phyloP scores from a whole-genome alignment of 2,113 vertebrate genomes.

The Pedionomus torquatus region DNA sequence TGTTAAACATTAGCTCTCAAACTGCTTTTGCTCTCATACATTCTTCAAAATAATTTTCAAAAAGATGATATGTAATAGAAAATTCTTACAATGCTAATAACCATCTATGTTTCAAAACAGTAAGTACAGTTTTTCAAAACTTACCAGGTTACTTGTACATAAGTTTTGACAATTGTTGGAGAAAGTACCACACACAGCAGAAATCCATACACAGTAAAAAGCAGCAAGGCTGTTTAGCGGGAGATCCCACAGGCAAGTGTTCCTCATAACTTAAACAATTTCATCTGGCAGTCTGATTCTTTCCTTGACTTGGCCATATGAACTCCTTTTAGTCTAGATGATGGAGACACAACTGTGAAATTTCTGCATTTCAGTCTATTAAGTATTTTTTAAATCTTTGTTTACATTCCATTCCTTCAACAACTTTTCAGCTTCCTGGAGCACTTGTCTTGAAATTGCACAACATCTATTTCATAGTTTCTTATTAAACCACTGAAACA shows the following conservation, averaged over 20 bases:
- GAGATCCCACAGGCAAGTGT: neutral
- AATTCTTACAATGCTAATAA: neutral
- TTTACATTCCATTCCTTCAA: neutral
- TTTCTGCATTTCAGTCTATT: neutral
- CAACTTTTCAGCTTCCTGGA: slow-evolving; percentile 15
- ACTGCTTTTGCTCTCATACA: neutral
- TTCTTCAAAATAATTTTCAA: neutral
- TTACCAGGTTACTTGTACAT: slow-evolving; percentile 69
- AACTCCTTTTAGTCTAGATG: neutral
- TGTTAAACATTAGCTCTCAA: neutral
- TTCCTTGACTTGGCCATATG: neutral
- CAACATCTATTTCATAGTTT: slow-evolving; percentile 53
- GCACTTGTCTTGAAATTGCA: neutral
- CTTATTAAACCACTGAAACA: slow-evolving; percentile 58
- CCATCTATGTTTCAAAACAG: neutral
- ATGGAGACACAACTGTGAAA: neutral
- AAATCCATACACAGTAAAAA: slow-evolving; percentile 59
- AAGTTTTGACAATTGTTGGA: slow-evolving; percentile 57
- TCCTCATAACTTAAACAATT: slow-evolving; percentile 59
- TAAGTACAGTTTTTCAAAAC: slow-evolving; percentile 27
- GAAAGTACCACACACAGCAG: neutral
- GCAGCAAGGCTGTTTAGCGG: neutral
- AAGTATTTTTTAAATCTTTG: neutral
- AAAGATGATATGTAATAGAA: neutral
- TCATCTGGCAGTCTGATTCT: neutral